Base-by-base conservation (phyloP, 2,113 vertebrate species). In the Dipodomys stephensi region DNA sequence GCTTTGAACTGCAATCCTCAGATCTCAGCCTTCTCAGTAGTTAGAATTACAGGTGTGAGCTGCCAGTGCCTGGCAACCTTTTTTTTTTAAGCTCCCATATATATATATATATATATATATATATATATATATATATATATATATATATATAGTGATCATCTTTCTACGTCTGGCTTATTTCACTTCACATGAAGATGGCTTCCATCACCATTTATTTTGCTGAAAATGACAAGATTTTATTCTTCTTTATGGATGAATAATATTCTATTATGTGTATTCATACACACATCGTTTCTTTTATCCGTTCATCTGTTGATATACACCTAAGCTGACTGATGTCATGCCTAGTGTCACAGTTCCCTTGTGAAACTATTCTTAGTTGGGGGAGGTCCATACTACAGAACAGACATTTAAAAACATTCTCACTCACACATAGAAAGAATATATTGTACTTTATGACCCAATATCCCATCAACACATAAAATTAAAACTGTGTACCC, bases 331-430 rank as follows among this genome's bases (percentile, higher is more conserved):
- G 35, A 23, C 7, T 68, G 65, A 68, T 69, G 32, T 19, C 64
- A 60, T 22, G 60, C 13, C 32, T 64, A 39, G 32, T 64, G 60
- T 39, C 20, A 15, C 62, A 5, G 3, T 64, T 16, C 15, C 53
- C 15, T 57, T 57, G 53, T 62, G 16, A 8, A 49, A 6, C 72
- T 87, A 11, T 65, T 46, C 49, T 30, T 46, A 20, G 71, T 22
- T 44, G 19, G 60, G 71, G 35, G 7, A 7, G 27, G 11, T 60
- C 68, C 68, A 73, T 4, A 49, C 46, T 72, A 7, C 67, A n/a
- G 87, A 81, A 71, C 53, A 84, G 86, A 92, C 28, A 53, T n/a
- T 87, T 91, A 77, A 78, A 53, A 53, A 28, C 4, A 19, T 83
- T 39, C 22, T 35, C 65, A 82, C 28, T 6, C 30, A 30, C 0